Conservation (phyloP, 2,113 vertebrate genomes). For the Albula glossodonta region DNA sequence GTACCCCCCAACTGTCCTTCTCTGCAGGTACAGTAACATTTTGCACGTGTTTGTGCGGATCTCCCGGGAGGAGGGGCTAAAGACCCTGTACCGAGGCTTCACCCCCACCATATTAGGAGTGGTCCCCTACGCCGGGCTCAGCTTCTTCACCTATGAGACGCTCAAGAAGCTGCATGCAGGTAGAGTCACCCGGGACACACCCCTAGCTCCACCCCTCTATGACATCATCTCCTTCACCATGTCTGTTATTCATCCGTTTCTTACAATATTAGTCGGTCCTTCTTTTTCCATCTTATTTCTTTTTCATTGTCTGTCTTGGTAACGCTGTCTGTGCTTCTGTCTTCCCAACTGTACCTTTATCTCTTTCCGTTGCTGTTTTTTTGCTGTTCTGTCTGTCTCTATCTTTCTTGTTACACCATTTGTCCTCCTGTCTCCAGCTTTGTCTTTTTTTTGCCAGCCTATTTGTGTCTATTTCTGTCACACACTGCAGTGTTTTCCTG, state of each 20-base stretch:
- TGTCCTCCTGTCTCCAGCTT: no score
- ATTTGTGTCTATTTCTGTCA: no score
- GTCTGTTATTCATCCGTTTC: no score
- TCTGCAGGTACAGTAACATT: slow-evolving; percentile 92
- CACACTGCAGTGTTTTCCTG: no score
- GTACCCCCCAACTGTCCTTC: neutral
- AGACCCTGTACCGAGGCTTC: slow-evolving; percentile 89
- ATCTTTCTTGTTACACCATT: no score
- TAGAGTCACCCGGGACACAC: slow-evolving; percentile 48
- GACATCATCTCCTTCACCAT: no score
- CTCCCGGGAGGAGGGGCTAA: slow-evolving; percentile 88
- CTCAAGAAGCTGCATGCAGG: slow-evolving; percentile 90
- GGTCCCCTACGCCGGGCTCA: slow-evolving; percentile 90
- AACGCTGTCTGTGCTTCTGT: neutral
- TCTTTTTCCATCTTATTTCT: neutral
- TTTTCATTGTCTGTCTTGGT: neutral
- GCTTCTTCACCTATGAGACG: slow-evolving; percentile 96
- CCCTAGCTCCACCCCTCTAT: neutral
- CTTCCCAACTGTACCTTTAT: no score
- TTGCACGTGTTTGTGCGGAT: slow-evolving; percentile 92
- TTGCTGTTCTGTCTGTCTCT: no score
- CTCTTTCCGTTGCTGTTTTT: no score
- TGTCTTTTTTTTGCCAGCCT: no score
- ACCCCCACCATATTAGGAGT: slow-evolving; percentile 90
- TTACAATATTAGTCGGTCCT: neutral